Evolutionary conservation across 2,797 vertebrate species (phyloP).

Genomic region (Rhinichthys osculus): DNA sequence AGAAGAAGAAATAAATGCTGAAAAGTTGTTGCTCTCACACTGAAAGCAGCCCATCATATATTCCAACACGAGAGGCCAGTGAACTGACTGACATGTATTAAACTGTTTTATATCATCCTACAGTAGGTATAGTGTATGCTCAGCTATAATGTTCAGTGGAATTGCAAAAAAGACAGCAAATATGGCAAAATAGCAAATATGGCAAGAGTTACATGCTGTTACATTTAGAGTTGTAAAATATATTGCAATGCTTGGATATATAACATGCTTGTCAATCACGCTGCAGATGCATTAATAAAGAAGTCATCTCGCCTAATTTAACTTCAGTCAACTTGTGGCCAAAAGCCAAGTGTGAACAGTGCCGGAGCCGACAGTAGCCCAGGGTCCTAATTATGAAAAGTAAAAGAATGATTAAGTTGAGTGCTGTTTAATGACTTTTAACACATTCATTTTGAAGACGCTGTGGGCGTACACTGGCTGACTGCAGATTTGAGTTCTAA

Average conservation of each 20-base stretch:
- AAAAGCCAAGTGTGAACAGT: constrained; percentile 60
- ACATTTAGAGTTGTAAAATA: constrained; percentile 47
- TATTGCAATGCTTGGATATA: constrained; percentile 51
- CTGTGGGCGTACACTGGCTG: constrained; percentile 51
- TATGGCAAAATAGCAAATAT: background rate
- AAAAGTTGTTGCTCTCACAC: background rate
- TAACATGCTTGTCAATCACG: constrained; percentile 42
- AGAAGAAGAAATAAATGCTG: background rate
- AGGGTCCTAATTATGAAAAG: constrained; percentile 65
- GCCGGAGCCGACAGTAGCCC: constrained; percentile 59
- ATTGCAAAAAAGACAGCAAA: background rate
- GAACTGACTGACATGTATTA: background rate
- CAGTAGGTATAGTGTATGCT: background rate
- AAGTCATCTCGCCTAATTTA: constrained; percentile 65
- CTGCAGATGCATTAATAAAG: constrained; percentile 60
- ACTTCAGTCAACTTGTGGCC: constrained; percentile 62
- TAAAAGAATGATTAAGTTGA: constrained; percentile 67
- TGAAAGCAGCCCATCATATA: background rate
- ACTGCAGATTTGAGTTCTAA: constrained; percentile 48
- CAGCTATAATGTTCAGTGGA: background rate
- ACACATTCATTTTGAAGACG: constrained; percentile 61
- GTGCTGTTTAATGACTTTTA: constrained; percentile 70
- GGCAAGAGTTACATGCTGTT: background rate
- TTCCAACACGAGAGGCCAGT: background rate
- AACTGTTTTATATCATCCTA: background rate